Evolutionary conservation across 2,113 vertebrate species (phyloP).

Genomic region (Helogale parvula): DNA sequence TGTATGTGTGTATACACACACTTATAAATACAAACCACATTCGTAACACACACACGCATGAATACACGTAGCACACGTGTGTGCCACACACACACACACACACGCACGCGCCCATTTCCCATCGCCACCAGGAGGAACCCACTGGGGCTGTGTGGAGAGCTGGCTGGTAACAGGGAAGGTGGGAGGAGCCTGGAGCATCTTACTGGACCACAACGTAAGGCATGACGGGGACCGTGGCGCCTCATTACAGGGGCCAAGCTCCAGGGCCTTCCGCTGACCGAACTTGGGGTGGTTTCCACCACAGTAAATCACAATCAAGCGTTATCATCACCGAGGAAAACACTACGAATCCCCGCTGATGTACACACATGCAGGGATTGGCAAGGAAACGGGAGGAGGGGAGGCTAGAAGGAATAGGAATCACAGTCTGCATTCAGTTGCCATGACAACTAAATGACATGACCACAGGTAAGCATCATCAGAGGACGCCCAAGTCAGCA

Average conservation of each 20-base stretch:
- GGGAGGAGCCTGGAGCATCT: background rate
- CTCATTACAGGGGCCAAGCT: background rate
- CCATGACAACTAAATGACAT: no score
- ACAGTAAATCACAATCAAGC: background rate
- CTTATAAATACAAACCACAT: accelerated
- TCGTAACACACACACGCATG: accelerated
- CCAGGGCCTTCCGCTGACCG: background rate
- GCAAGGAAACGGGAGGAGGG: background rate
- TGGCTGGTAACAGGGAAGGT: background rate
- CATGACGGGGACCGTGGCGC: accelerated
- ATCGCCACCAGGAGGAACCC: background rate
- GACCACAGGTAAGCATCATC: background rate
- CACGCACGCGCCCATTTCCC: no score
- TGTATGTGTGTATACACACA: accelerated
- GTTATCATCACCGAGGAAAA: background rate
- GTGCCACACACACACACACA: no score
- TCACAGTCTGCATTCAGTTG: accelerated
- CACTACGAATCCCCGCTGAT: no score
- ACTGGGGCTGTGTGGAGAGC: background rate
- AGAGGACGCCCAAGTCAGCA: accelerated
- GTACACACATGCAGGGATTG: background rate
- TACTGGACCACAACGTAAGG: accelerated
- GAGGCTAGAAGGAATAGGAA: background rate
- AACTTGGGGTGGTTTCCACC: background rate
- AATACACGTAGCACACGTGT: accelerated